These are phyloP conservation scores for Otolemur crassicaudatus DNA, from an alignment of 2,797 vertebrate species.

Conservation along the genomic window DNA sequence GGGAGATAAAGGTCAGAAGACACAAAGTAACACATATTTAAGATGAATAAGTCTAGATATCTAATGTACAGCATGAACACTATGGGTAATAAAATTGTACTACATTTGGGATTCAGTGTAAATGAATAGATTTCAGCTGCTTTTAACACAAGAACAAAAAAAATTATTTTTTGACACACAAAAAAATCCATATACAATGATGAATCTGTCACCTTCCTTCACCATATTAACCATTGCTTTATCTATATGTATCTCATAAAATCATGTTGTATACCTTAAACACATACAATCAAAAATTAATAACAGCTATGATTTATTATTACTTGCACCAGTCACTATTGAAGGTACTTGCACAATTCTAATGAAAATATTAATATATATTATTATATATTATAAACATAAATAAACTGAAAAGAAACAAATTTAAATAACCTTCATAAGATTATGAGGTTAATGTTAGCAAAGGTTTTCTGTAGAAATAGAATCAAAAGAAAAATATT, in stretches of 20 bases:
- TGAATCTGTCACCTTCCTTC: too few relatives aligned
- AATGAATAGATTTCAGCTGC: too few relatives aligned
- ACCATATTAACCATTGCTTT: too few relatives aligned
- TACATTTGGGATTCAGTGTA: too few relatives aligned
- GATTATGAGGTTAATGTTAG: neutral
- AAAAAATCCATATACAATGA: too few relatives aligned
- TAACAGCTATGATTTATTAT: neutral
- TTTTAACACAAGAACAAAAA: too few relatives aligned
- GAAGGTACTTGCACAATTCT: neutral
- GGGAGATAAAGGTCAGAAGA: neutral
- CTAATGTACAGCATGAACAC: too few relatives aligned
- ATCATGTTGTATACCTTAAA: neutral
- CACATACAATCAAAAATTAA: neutral
- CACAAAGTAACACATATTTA: neutral
- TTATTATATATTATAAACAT: neutral
- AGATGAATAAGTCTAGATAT: too few relatives aligned
- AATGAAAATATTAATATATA: neutral
- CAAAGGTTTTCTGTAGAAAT: neutral
- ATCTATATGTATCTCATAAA: neutral
- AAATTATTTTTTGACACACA: too few relatives aligned
- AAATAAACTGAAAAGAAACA: neutral
- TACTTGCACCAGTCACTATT: neutral
- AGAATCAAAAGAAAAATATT: neutral
- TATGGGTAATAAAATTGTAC: too few relatives aligned
- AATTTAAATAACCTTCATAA: neutral